Evolutionary conservation across 2,113 vertebrate genomes (phyloP), one percentile per base, ranked within the genome.

Genomic region (Macroglossus sobrinus): DNA sequence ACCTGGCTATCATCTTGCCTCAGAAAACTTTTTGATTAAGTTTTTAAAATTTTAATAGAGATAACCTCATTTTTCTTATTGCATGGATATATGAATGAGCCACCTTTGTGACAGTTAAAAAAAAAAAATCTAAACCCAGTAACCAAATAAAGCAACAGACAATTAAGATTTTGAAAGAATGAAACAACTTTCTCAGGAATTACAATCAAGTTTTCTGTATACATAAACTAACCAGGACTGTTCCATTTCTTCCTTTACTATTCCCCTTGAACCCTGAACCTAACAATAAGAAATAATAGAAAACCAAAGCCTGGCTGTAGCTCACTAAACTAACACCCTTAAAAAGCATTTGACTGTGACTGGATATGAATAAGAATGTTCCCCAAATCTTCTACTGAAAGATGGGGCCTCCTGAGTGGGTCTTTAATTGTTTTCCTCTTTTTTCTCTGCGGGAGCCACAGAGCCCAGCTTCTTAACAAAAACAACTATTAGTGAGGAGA

Each of bases 361-460:
- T 86, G 72, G 30, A 15, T 68, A 68, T 91, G 95, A 97, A 97
- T 86, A 85, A 81, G 84, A 96, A 82, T 57, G 50, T 57, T 89
- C 93, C 89, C 94, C 90, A 96, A 86, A 86, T 97, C 97, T 97
- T 78, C 84, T 61, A 38, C 88, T 50, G 81, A 94, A 85, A 97
- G 96, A 93, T 75, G 84, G 50, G 90, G 71, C 94, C 96, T 95
- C 96, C 95, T 91, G 57, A n/a, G 57, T 84, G 84, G 96, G 66
- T 24, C 91, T 97, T 97, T 96, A 78, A 95, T 96, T 97, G 94
- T 97, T 96, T 92, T 87, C 92, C 68, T 71, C 96, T 97, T 97
- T 97, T 94, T 95, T 92, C 93, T 97, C 93, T 50, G 89, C 30
- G 2, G 94, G 82, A 96, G 90, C 26, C 72, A 21, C 2, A 3